These are phyloP conservation scores for Dendrophyllia cribrosa DNA, from an alignment of 64 coral and sea anemone genomes.

Conservation along the genomic window DNA sequence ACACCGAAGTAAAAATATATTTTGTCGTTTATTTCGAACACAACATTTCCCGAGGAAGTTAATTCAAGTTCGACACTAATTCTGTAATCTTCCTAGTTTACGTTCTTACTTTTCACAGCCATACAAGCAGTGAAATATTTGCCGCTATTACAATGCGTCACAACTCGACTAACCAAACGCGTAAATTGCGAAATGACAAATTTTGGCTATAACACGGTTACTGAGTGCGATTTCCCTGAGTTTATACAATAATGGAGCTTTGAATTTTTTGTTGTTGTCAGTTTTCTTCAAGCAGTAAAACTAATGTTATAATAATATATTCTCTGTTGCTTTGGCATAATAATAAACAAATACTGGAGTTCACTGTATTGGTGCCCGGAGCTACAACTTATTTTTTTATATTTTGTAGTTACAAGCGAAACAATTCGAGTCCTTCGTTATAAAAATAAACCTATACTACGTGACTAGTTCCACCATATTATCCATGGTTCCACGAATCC, in stretches of 20 bases:
- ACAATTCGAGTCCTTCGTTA: neutral
- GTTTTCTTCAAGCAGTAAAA: neutral
- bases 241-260: too few relatives aligned
- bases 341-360: neutral
- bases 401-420: neutral
- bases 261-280: neutral
- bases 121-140: neutral
- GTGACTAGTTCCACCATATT: neutral
- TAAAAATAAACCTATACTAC: slow-evolving; percentile 22
- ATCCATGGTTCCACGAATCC: neutral
- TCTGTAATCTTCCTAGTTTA: neutral
- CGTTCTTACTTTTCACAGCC: neutral
- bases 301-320: neutral
- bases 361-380: neutral
- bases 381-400: neutral
- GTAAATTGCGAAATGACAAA: slow-evolving; percentile 13
- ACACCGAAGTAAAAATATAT: slow-evolving; percentile 8
- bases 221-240: too few relatives aligned
- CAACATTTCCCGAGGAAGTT: neutral
- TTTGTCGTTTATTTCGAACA: neutral
- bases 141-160: slow-evolving; percentile 1
- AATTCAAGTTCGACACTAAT: neutral
- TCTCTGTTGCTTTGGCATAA: neutral
- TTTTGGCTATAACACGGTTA: neutral
- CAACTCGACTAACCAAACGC: neutral